Evolutionary conservation across 2,888 invertebrate species (phyloP), one percentile per base, ranked within the genome.

Genomic region (Dugesia japonica): DNA sequence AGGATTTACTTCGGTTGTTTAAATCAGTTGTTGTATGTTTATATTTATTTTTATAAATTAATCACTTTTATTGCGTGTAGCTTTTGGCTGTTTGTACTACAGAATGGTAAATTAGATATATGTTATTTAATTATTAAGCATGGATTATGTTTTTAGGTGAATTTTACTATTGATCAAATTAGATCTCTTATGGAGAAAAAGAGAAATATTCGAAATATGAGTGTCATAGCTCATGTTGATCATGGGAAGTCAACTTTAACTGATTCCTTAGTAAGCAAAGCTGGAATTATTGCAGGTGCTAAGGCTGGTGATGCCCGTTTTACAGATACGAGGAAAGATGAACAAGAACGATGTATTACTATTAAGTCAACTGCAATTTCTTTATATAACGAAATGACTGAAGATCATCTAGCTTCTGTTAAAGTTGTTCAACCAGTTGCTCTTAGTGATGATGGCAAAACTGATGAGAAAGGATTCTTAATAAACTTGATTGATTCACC

Each of bases 361-460:
- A 99, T 99, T 87, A 99, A 98, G 87, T 98, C 98, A 77, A 99
- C 98, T 83, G 98, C 98, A 83, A 98, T 99, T 85, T 95, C 98
- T 82, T 92, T 99, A 92, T 99, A 88, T 90, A 99, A 99, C 85
- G 94, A 94, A 86, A 89, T 99, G 78, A 90, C 91, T 76, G 91
- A 92, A 81, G 92, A 92, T 86, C 98, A 99, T 88, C 87, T 92
- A 84, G 88, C 89, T 20, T 94, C 94, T 88, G 94, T 99, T 85
- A 92, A 90, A 33, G 33, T 26, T 9, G 74, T 78, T 90, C 82
- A 88, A 89, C 71, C 91, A 91, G 87, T 33, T 71, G 77, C 78
- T 7, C 42, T 71, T 17, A 76, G 42, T 26, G 77, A 73, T 20
- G 79, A 78, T 78, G 81, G 78, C 77, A 78, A 79, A 71, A 76